phyloP scores from a whole-genome alignment of 2,113 vertebrate genomes.

The Tragelaphus imberbis region DNA sequence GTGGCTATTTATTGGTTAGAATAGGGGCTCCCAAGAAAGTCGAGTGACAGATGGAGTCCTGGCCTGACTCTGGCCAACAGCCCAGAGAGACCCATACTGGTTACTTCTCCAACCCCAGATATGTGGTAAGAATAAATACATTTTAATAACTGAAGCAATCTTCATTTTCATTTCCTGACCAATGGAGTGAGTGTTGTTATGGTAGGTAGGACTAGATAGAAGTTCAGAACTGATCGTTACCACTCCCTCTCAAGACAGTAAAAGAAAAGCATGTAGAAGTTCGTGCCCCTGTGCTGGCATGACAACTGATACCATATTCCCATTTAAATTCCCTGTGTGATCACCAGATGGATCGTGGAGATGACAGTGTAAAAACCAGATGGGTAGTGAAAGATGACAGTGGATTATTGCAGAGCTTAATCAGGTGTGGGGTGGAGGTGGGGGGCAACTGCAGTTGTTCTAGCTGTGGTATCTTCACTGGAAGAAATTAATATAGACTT shows the following conservation, averaged over 20 bases:
- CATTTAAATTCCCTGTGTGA: not conserved
- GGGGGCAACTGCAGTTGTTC: not conserved
- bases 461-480: not conserved
- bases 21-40: not conserved
- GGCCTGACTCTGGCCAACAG: not conserved
- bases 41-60: not conserved
- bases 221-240: not conserved
- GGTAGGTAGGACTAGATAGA: not conserved
- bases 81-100: not conserved
- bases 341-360: not conserved
- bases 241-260: not conserved
- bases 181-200: not conserved
- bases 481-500: not conserved
- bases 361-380: not conserved
- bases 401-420: not conserved
- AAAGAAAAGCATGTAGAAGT: not conserved
- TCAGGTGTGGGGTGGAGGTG: not conserved
- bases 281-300: not conserved
- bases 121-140: not conserved
- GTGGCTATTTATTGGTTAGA: not conserved
- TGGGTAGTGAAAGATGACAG: not conserved
- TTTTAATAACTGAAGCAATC: not conserved
- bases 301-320: not conserved
- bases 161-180: not conserved
- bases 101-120: not conserved